phyloP scores from a whole-genome alignment of 2,113 vertebrate species.

The Tupaia chinensis region DNA sequence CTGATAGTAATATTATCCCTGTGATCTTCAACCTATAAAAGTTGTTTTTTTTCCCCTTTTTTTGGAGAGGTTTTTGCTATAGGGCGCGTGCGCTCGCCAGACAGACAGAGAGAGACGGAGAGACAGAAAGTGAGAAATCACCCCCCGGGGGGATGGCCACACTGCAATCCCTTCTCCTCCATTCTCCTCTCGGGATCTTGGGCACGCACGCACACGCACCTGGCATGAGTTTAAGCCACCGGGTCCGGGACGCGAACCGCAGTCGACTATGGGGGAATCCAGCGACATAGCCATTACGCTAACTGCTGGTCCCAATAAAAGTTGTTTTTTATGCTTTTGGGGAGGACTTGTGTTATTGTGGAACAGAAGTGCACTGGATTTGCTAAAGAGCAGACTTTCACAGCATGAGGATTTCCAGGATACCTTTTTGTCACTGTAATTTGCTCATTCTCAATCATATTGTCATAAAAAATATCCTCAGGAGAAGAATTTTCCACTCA shows the following conservation, averaged over 20 bases:
- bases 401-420: not conserved
- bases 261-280: too few relatives aligned
- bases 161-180: too few relatives aligned
- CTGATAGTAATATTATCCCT: not conserved
- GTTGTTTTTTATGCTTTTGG: not conserved
- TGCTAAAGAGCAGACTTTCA: not conserved
- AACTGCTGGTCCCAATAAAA: not conserved
- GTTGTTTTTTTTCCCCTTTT: not conserved
- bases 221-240: too few relatives aligned
- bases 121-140: too few relatives aligned
- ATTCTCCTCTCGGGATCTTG: too few relatives aligned
- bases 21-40: not conserved
- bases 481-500: not conserved
- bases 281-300: too few relatives aligned
- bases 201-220: too few relatives aligned
- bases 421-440: fast-evolving
- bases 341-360: not conserved
- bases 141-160: too few relatives aligned
- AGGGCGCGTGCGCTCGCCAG: too few relatives aligned
- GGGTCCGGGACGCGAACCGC: too few relatives aligned
- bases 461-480: not conserved
- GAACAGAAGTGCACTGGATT: not conserved
- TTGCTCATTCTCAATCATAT: not conserved
- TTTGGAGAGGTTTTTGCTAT: too few relatives aligned
- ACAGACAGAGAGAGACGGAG: too few relatives aligned